Evolutionary conservation across 1,140 invertebrate species (phyloP).

Genomic region (Drosophila auraria): DNA sequence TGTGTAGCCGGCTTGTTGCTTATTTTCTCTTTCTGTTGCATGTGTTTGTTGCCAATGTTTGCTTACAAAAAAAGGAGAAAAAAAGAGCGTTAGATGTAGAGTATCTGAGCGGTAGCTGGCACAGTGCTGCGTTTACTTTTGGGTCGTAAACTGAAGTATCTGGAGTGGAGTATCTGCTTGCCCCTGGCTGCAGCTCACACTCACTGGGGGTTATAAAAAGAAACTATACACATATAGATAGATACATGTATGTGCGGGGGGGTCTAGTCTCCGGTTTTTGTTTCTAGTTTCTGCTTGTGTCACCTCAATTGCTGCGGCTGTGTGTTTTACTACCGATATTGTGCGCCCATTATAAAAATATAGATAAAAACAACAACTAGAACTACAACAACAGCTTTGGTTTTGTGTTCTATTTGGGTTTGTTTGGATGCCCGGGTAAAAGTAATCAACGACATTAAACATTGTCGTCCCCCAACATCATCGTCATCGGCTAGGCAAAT

Average conservation of each 20-base stretch:
- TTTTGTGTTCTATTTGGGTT: conserved; percentile 56
- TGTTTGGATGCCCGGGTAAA: conserved; percentile 63
- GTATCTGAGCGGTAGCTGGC: conserved; percentile 62
- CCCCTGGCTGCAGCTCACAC: not conserved
- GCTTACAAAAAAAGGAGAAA: conserved; percentile 1
- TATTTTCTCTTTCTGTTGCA: conserved; percentile 19
- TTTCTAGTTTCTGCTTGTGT: conserved; percentile 54
- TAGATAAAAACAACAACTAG: conserved; percentile 56
- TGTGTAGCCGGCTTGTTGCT: conserved; percentile 63
- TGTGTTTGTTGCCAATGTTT: conserved; percentile 16
- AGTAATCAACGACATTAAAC: conserved; percentile 81
- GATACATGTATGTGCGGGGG: conserved; percentile 4
- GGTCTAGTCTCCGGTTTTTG: conserved; percentile 48
- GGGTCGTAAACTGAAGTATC: conserved; percentile 66
- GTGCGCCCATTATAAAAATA: conserved; percentile 80
- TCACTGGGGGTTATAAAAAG: conserved; percentile 40
- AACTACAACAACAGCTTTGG: conserved; percentile 42
- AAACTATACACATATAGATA: conserved; percentile 18
- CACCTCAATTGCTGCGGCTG: conserved; percentile 71
- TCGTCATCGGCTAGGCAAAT: conserved; percentile 67
- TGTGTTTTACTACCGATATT: conserved; percentile 78
- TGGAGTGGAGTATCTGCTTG: conserved; percentile 31
- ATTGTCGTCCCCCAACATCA: conserved; percentile 50
- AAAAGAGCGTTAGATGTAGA: conserved; percentile 53
- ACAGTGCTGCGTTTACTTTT: conserved; percentile 65